Evolutionary conservation across 1,140 invertebrate species (phyloP).

Genomic region (Diabrotica virgifera): DNA sequence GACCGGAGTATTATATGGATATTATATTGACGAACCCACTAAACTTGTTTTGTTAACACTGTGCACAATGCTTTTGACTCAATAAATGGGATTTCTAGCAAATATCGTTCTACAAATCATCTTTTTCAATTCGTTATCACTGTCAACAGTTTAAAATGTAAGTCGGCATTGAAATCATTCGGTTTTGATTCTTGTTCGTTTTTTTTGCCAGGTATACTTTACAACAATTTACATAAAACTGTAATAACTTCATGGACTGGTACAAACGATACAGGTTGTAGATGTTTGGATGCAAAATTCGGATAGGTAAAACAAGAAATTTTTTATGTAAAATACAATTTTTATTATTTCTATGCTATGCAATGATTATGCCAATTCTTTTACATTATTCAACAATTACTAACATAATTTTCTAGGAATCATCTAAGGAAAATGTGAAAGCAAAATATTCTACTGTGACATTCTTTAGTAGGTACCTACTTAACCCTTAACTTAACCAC

Average conservation of each 20-base stretch:
- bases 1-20: too few species aligned
- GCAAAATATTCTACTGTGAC: too few species aligned
- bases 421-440: too few species aligned
- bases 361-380: too few species aligned
- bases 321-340: too few species aligned
- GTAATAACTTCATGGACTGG: conserved; percentile 10
- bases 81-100: conserved; percentile 9
- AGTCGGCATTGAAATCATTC: conserved; percentile 8
- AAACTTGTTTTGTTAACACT: conserved; percentile 17
- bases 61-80: background rate
- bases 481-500: too few species aligned
- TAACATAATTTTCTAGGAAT: too few species aligned
- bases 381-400: too few species aligned
- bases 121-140: conserved; percentile 4
- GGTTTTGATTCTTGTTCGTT: too few species aligned
- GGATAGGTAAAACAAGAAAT: too few species aligned
- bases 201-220: conserved; percentile 6
- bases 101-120: conserved; percentile 7
- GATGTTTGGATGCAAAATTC: background rate
- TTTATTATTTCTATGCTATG: too few species aligned
- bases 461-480: too few species aligned
- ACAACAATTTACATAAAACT: conserved; percentile 7
- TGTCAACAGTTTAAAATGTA: conserved; percentile 2
- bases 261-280: background rate
- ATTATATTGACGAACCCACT: conserved; percentile 6